Percentiles rank a stretch among this genome's conserved stretches.
Conservation (phyloP, 2,888 invertebrate species). For the Sphaerophoria rueppellii region DNA sequence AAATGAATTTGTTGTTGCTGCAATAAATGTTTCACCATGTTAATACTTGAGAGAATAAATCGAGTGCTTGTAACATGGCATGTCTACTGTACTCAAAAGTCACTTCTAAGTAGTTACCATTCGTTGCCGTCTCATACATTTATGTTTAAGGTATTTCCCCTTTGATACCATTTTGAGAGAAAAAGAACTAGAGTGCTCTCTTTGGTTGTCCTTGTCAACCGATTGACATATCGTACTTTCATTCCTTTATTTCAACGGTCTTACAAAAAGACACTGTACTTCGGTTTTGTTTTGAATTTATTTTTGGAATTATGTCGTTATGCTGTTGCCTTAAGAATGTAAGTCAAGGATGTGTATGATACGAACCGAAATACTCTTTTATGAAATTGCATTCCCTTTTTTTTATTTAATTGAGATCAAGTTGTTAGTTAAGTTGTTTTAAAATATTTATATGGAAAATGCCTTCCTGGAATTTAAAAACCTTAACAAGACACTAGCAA, state of each 20-base stretch:
- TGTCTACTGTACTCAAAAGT: constrained; percentile 35
- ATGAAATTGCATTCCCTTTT: no score
- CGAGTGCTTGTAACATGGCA: constrained; percentile 52
- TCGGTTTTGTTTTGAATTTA: constrained; percentile 40
- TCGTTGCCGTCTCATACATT: constrained; percentile 20
- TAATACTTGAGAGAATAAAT: constrained; percentile 54
- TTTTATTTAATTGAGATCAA: no score
- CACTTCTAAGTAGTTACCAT: constrained; percentile 3
- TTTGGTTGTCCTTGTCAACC: constrained; percentile 22
- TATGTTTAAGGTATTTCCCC: background rate
- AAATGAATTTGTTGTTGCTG: constrained; percentile 28
- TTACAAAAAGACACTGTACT: constrained; percentile 13
- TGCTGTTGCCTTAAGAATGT: background rate
- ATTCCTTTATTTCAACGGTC: background rate
- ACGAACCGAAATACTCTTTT: no score
- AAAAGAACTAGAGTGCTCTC: background rate
- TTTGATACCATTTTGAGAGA: constrained; percentile 10
- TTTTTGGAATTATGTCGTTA: constrained; percentile 5
- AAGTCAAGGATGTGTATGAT: background rate
- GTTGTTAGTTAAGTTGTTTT: no score
- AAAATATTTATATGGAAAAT: no score
- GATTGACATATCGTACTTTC: constrained; percentile 6
- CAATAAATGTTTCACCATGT: constrained; percentile 58
- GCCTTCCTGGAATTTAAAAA: no score
- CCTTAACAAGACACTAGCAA: no score